Base-by-base conservation (phyloP, 92 coral and sea anemone species). In the Epizoanthus scotinus region DNA sequence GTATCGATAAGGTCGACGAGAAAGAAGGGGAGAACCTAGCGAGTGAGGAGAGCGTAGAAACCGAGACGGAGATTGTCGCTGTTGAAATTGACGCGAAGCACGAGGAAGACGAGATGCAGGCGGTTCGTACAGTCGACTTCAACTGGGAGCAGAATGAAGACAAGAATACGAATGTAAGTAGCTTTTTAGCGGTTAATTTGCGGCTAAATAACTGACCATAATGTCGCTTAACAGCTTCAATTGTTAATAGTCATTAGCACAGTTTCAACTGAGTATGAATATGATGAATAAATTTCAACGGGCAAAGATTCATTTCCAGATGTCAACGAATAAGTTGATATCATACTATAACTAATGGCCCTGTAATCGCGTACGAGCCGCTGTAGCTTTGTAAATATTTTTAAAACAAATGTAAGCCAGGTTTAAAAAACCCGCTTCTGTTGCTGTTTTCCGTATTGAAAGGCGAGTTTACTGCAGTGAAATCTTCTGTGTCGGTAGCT, bases 101-200 rank as follows among this genome's bases (percentile, higher is more conserved):
- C 28, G n/a, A 24, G 20, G 58, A 59, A 40, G 68, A 20, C 25
- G 81, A 75, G 38, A 75, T 75, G 81, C 69, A 75, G 14, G 56
- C 81, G 15, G 69, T 52, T 6, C 42, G 57, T 27, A 75, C 81
- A 2, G 24, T 75, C 14, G 81, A 75, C 57, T 59, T 75, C 55
- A 75, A 75, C 52, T 2, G 15, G 38, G 68, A 75, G 68, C 24
- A 58, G 3, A 21, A 40, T 24, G 56, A 2, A 5, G 21, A 21
- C 4, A 15, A 75, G 61, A 26, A 27, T 42, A 15, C 59, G 61
- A 26, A 27, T 42, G 81, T 75, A 75, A 75, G 67, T 60, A 24
- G 55, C 9, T 24, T 42, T 55, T 75, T 58, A 60, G 0, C 2
- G 34, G 2, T 38, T 18, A 14, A 36, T 15, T 75, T 60, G 69